Evolutionary conservation across 1,140 invertebrate genomes (phyloP), one percentile per base, ranked within the genome.

Genomic region (Danaus plexippus): DNA sequence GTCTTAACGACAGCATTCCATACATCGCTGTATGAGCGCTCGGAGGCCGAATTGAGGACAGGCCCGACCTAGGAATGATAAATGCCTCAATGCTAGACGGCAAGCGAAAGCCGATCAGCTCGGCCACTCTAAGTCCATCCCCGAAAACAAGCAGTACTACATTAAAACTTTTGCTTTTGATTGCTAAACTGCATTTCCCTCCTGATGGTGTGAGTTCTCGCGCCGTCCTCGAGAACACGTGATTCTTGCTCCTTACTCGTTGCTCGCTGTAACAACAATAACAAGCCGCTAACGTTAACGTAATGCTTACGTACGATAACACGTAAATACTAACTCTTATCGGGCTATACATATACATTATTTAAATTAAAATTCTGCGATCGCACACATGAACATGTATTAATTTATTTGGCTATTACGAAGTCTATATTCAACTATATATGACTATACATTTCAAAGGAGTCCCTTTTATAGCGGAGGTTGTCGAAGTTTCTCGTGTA

Each of bases 1-100:
- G 72, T 80, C 67, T 74, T 75, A 78, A 78, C 74, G 66, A 62
- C 68, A 52, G 67, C 77, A 84, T 85, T 78, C 75, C 75, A 67
- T 77, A 66, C 75, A 77, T 83, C 73, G 71, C 65, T 73, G 78
- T 82, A 83, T 86, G 75, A 82, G 78, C 77, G 75, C 67, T 73
- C 77, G 69, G 67, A 78, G 75, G 61, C 66, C 63, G 77, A 80
- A 86, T 85, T 84, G 80, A 84, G 79, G 77, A 84, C 83, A 86
- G 68, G 72, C 71, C 69, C 69, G 73, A 79, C 74, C 80, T 80
- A 81, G 80, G 77, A 81, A 81, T 83, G 81, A 80, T 81, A 83
- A 83, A 83, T 77, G 73, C 77, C 66, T 84, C 74, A 84, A 82
- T 82, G 75, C 71, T 77, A 69, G 67, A 59, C 62, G 71, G 59